phyloP scores from a whole-genome alignment of 2,888 invertebrate species.

The Scaptomyza polygonia region DNA sequence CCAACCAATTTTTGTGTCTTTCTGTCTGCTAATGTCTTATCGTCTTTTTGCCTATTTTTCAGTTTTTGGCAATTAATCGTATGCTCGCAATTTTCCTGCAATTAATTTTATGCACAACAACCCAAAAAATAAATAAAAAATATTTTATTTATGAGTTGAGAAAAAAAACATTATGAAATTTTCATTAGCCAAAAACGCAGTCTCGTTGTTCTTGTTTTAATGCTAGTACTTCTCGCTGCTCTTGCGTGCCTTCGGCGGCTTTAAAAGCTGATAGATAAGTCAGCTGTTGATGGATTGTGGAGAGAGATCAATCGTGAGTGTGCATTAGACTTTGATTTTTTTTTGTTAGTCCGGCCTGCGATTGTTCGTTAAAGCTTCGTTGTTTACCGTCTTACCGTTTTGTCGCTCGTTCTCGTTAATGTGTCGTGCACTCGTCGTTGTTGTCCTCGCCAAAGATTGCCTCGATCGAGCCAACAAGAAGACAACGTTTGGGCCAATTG shows the following conservation, averaged over 20 bases:
- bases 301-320: not conserved
- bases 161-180: slow-evolving; percentile 43
- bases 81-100: slow-evolving; percentile 58
- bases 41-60: slow-evolving; percentile 46
- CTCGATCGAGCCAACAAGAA: slow-evolving; percentile 46
- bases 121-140: slow-evolving; percentile 23
- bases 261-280: slow-evolving; percentile 1
- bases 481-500: slow-evolving; percentile 60
- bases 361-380: slow-evolving; percentile 5
- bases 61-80: slow-evolving; percentile 39
- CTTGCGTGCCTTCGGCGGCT: slow-evolving; percentile 41
- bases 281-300: slow-evolving; percentile 18
- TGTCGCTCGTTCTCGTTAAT: slow-evolving; percentile 11
- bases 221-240: not conserved
- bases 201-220: slow-evolving; percentile 5
- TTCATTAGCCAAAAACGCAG: slow-evolving; percentile 32
- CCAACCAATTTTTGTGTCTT: not conserved
- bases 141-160: slow-evolving; percentile 11
- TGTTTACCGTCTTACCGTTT: slow-evolving; percentile 1
- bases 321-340: not conserved
- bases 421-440: slow-evolving; percentile 22
- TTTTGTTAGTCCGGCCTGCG: slow-evolving; percentile 2
- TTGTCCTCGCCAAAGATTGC: slow-evolving; percentile 52
- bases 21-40: slow-evolving; percentile 32
- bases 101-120: slow-evolving; percentile 59